Percentiles rank a stretch among this genome's conserved stretches.
Conservation (phyloP, 2,797 vertebrate genomes). For the Euthynnus affinis region DNA sequence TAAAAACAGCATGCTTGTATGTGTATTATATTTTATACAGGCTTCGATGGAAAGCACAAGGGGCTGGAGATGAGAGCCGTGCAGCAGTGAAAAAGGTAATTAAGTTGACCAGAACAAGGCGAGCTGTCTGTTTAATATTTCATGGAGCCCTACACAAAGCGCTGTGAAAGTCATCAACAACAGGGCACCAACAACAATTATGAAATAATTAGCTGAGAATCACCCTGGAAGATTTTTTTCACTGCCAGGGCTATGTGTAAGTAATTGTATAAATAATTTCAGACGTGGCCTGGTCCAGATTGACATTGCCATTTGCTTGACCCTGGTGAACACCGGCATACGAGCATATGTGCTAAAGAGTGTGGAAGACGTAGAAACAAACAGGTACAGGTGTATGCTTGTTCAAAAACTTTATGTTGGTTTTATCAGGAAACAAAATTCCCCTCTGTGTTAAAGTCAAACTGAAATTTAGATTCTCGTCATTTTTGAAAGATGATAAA, state of each 20-base stretch:
- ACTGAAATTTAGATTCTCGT: neutral
- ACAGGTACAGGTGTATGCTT: neutral
- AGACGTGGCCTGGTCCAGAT: slow-evolving; percentile 53
- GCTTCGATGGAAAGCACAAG: slow-evolving; percentile 58
- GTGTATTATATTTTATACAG: slow-evolving; percentile 68
- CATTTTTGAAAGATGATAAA: neutral
- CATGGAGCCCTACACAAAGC: slow-evolving; percentile 69
- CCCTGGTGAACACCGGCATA: slow-evolving; percentile 36
- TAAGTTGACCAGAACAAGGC: slow-evolving; percentile 82
- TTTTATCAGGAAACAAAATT: slow-evolving; percentile 19
- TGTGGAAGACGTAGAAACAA: neutral
- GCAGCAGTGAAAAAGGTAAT: slow-evolving; percentile 77
- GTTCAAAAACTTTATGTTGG: neutral
- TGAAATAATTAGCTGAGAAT: slow-evolving; percentile 80
- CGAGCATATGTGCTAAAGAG: neutral
- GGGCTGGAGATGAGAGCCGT: slow-evolving; percentile 58
- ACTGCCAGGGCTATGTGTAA: slow-evolving; percentile 71
- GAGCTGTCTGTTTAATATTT: slow-evolving; percentile 80
- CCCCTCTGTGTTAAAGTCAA: slow-evolving; percentile 46
- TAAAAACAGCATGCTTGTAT: slow-evolving; percentile 74
- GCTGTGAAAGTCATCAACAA: slow-evolving; percentile 73
- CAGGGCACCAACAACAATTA: slow-evolving; percentile 80
- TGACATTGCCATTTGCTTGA: slow-evolving; percentile 48
- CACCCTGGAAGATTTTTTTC: slow-evolving; percentile 66
- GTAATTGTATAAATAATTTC: slow-evolving; percentile 76